Percentiles rank a stretch among this genome's conserved stretches.
Conservation (phyloP, 2,888 invertebrate genomes). For the Stratiomys singularior region DNA sequence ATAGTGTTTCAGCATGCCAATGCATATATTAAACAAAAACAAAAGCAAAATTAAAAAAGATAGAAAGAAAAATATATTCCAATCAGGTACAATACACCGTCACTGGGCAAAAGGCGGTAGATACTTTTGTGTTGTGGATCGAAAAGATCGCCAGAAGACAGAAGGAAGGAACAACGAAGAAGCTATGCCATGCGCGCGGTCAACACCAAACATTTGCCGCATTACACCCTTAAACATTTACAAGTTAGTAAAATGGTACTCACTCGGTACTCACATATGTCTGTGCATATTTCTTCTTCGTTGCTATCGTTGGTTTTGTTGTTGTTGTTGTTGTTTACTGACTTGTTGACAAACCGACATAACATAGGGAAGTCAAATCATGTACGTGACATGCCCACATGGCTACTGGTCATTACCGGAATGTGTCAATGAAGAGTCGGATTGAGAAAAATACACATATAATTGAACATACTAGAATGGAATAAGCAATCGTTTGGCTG, state of each 20-base stretch:
- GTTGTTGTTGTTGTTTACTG: not conserved
- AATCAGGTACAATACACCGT: not conserved
- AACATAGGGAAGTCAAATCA: conserved; percentile 22
- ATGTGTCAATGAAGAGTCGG: not conserved
- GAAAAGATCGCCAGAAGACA: not conserved
- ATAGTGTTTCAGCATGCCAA: not conserved
- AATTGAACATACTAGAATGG: not conserved
- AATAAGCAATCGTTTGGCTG: not conserved
- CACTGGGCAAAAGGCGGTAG: not conserved
- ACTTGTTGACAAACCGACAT: conserved; percentile 10
- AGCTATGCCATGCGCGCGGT: too few species aligned
- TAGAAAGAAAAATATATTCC: conserved; percentile 3
- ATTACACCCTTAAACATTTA: too few species aligned
- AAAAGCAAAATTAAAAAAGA: too few species aligned
- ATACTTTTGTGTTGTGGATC: not conserved
- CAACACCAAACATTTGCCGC: too few species aligned
- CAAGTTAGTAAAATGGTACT: too few species aligned
- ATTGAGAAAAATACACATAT: not conserved
- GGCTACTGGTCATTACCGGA: conserved; percentile 26
- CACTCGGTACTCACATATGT: too few species aligned
- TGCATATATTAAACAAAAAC: not conserved
- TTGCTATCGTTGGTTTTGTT: not conserved
- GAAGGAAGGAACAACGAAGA: too few species aligned
- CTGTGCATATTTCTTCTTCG: too few species aligned
- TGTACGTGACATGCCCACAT: conserved; percentile 21